Base-by-base conservation (phyloP, 2,113 vertebrate species). In the Turdus rufiventris region DNA sequence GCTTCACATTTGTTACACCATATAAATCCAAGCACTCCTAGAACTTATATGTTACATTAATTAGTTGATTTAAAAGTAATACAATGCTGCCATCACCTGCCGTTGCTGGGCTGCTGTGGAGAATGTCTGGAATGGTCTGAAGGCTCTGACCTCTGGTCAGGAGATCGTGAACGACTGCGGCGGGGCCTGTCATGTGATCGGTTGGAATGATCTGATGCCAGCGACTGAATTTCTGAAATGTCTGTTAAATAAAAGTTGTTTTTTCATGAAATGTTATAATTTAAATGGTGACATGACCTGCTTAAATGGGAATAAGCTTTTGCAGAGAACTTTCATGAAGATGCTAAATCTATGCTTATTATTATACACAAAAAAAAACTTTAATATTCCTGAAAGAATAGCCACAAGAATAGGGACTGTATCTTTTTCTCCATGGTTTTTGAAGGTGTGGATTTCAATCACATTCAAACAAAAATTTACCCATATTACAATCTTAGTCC, bases 201-300 rank as follows among this genome's bases (percentile, higher is more conserved):
- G 97, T 98, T 99, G 92, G 99, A 99, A 98, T 99, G 99, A 97
- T 99, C 99, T 80, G 99, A 99, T 95, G 98, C 99, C 98, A 99
- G 97, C 84, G 99, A 99, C 98, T 99, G 99, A 97, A 99, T 99
- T 98, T 99, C 99, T 98, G 99, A 99, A 98, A 99, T 99, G 98
- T 99, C 99, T 99, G 97, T 98, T 95, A 96, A 98, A 97, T 68
- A 94, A 97, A 97, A 97, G 80, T 93, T 90, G 77, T 81, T 95
- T 94, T 96, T 20, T 63, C 75, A 96, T 87, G 91, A 97, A 92
- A 97, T 95, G 93, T 19, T 47, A 70, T 26, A 96, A 92, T 92
- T 85, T 89, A 96, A 97, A 95, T 80, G 96, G 74, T 63, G 89
- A 94, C 5, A 4, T 61, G 95, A 88, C 78, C 86, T 81, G 90